Base-by-base conservation (phyloP, 2,888 invertebrate species). In the Amphipoea lucens region DNA sequence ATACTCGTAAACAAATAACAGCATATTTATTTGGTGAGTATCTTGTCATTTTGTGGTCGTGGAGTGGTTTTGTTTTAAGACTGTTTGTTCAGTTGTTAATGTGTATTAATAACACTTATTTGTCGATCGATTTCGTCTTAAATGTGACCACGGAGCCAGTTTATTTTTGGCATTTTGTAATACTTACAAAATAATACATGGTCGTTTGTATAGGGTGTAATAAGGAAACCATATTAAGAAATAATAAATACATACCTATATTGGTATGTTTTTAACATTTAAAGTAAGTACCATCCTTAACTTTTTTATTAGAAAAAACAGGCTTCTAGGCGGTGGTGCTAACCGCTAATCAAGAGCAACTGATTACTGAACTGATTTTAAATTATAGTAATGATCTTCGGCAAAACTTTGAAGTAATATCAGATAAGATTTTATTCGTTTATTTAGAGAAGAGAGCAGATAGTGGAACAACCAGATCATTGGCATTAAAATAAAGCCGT, bases 21-120 rank as follows among this genome's bases (percentile, higher is more conserved):
- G 62, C 63, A 54, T 80, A 12, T 78, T 81, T 85, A 84, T 86
- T 84, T 84, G 48, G 69, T 66, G 63, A 51, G 71, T 63, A 67
- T 77, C n/a, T 51, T 73, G 83, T 84, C 81, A 86, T 81, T 74
- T 79, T 88, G 89, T 69, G 89, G 89, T 88, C 51, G 12, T 36
- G n/a, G 14, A 29, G 60, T 57, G 74, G 71, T 72, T 73, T 72
- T 14, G 12, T 45, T 48, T 45, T 62, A 23, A 36, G 45, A 40
- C 42, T 36, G 42, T 82, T 82, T 70, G 40, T 51, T 67, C 63
- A 74, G 51, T 73, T 65, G 62, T 63, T 82, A 63, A 29, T 51
- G 62, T 72, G 4, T 74, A 78, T 74, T 85, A 65, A 57, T 48
- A 86, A 54, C 17, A 67, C 9, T 67, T 74, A 76, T 71, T 77